These are phyloP conservation scores for Clistopyga incitator DNA, from an alignment of 2,888 invertebrate species.

Conservation along the genomic window DNA sequence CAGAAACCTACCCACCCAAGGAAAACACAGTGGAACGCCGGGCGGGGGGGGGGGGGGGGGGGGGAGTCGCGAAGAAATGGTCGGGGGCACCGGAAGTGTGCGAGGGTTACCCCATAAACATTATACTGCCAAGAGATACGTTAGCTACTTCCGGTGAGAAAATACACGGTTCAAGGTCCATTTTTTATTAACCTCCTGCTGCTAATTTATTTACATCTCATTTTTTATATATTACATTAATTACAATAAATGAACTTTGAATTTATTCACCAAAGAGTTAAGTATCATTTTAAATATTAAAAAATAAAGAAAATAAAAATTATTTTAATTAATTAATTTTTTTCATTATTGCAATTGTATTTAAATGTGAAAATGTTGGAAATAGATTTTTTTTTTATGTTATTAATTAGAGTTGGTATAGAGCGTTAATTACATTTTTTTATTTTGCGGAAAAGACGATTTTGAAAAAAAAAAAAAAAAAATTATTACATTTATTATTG, in stretches of 20 bases:
- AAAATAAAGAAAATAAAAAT: no score
- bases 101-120: not conserved
- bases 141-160: conserved; percentile 28
- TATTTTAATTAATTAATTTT: not conserved
- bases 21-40: conserved; percentile 45
- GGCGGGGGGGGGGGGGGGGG: conserved; percentile 69
- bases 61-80: conserved; percentile 61
- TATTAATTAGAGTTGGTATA: no score
- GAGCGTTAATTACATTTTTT: no score
- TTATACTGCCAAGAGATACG: conserved; percentile 12
- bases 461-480: no score
- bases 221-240: not conserved
- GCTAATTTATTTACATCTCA: conserved; percentile 7
- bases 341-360: no score
- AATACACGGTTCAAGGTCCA: conserved; percentile 21
- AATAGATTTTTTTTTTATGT: no score
- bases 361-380: no score
- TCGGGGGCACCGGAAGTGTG: conserved; percentile 48
- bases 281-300: no score
- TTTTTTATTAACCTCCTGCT: conserved; percentile 1
- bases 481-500: no score
- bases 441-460: no score
- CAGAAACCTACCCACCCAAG: conserved; percentile 46
- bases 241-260: not conserved
- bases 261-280: not conserved